Evolutionary conservation across 2,888 invertebrate genomes (phyloP).

Genomic region (Andrena minutula): DNA sequence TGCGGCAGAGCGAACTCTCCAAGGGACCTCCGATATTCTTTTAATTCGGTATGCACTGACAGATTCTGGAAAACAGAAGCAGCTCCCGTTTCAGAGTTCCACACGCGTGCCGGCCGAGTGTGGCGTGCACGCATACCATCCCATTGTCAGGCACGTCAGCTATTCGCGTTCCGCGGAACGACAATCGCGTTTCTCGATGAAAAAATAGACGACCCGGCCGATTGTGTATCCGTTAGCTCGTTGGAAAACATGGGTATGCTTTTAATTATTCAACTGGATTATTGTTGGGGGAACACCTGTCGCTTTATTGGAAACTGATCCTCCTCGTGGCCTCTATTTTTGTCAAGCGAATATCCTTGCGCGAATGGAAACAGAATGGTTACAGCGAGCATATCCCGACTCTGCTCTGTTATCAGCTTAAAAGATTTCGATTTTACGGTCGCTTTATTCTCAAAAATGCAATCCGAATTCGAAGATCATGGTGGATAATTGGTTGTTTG

Average conservation of each 20-base stretch:
- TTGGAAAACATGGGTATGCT: too few species aligned
- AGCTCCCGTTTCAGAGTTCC: conserved; percentile 41
- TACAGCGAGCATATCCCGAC: not conserved
- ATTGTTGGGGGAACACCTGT: conserved; percentile 8
- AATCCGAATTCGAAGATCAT: too few species aligned
- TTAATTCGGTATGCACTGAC: conserved; percentile 1
- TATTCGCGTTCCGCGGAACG: conserved; percentile 51
- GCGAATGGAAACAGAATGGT: not conserved
- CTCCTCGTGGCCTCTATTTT: too few species aligned
- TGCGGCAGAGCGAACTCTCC: conserved; percentile 28
- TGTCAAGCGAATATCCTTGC: not conserved
- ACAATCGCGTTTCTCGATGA: conserved; percentile 27
- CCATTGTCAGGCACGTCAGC: conserved; percentile 43
- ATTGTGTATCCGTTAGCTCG: conserved; percentile 21
- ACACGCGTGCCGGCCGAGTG: conserved; percentile 13
- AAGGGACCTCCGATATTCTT: not conserved
- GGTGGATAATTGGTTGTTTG: too few species aligned
- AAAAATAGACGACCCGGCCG: conserved; percentile 15
- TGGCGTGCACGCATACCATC: conserved; percentile 54
- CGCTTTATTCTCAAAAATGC: too few species aligned
- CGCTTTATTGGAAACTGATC: not conserved
- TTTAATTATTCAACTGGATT: conserved; percentile 16
- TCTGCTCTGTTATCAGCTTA: too few species aligned
- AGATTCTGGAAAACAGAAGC: conserved; percentile 57
- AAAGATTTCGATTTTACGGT: too few species aligned